Evolutionary conservation across 2,113 vertebrate species (phyloP).

Genomic region (Sinocyclocheilus rhinocerous): DNA sequence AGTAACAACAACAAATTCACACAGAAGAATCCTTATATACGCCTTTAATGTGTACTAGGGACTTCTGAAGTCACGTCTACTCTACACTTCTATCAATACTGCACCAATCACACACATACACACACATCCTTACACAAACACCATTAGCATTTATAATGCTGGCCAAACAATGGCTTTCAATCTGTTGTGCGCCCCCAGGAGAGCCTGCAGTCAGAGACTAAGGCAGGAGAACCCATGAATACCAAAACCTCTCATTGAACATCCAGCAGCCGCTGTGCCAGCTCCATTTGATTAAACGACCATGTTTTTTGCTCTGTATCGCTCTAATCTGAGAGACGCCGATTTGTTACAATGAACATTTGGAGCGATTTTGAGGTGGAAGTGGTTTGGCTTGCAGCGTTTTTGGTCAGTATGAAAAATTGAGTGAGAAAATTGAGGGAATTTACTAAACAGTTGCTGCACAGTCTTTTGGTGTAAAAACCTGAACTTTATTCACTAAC

Average conservation of each 20-base stretch:
- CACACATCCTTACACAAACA: slow-evolving; percentile 18
- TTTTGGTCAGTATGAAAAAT: not conserved
- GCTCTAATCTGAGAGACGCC: not conserved
- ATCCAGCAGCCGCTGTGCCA: slow-evolving; percentile 25
- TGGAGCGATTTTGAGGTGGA: not conserved
- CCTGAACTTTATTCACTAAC: not conserved
- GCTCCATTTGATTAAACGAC: not conserved
- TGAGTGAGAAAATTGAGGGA: not conserved
- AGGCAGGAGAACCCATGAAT: slow-evolving; percentile 40
- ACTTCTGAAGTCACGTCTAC: not conserved
- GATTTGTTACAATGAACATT: not conserved
- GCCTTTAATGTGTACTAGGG: not conserved
- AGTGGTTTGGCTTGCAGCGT: not conserved
- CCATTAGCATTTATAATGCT: slow-evolving; percentile 52
- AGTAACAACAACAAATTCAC: not conserved
- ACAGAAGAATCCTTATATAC: not conserved
- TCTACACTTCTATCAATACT: not conserved
- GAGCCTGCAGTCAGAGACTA: slow-evolving; percentile 19
- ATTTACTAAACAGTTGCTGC: not conserved
- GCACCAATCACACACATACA: not conserved
- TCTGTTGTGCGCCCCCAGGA: slow-evolving; percentile 40
- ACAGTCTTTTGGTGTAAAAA: not conserved
- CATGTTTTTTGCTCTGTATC: not conserved
- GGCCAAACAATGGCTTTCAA: slow-evolving; percentile 31
- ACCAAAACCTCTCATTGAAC: slow-evolving; percentile 23